Evolutionary conservation across 1,140 invertebrate genomes (phyloP).

Genomic region (Drosophila truncata): DNA sequence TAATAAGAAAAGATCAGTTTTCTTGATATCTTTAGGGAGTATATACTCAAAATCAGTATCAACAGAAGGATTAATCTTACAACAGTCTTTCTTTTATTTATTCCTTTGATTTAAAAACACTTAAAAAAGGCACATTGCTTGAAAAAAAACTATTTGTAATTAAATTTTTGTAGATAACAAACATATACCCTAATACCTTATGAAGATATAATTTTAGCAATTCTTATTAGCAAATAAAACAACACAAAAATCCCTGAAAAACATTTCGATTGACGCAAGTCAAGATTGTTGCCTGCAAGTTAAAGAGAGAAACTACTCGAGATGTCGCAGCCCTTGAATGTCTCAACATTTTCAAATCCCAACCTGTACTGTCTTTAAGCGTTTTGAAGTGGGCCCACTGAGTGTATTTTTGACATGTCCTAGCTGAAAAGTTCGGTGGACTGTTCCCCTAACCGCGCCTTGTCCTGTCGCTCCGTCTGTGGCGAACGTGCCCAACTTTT

Average conservation of each 20-base stretch:
- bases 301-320: conserved; percentile 18
- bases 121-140: no score
- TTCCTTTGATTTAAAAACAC: no score
- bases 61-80: no score
- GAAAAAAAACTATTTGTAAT: no score
- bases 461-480: conserved; percentile 39
- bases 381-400: conserved; percentile 32
- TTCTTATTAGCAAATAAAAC: neutral
- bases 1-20: no score
- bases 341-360: conserved; percentile 27
- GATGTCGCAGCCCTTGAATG: conserved; percentile 37
- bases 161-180: no score
- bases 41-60: no score
- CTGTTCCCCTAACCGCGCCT: neutral
- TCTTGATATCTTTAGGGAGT: no score
- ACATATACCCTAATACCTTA: no score
- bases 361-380: conserved; percentile 35
- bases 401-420: conserved; percentile 48
- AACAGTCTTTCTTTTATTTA: no score
- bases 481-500: conserved; percentile 60
- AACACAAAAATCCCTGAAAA: no score
- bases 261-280: neutral
- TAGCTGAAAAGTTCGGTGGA: conserved; percentile 26
- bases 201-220: neutral
- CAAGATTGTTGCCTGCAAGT: neutral